These are phyloP conservation scores for Hycleus cichorii DNA, from an alignment of 1,140 invertebrate species.

Conservation along the genomic window DNA sequence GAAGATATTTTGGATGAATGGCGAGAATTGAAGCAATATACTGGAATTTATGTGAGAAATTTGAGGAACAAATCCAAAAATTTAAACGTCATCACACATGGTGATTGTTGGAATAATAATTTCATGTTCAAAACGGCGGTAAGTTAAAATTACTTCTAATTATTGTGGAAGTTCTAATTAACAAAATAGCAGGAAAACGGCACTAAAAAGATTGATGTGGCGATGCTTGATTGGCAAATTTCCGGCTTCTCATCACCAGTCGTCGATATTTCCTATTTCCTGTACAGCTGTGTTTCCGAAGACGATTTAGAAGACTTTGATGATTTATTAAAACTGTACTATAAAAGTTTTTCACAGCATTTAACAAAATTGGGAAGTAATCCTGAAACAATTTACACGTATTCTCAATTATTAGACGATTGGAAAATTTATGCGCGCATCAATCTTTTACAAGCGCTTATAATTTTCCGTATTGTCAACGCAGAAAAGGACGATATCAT, in stretches of 20 bases:
- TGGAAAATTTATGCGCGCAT: constrained; percentile 11
- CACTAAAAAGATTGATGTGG: constrained; percentile 1
- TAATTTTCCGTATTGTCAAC: neutral
- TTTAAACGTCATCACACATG: constrained; percentile 22
- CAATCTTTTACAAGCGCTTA: neutral
- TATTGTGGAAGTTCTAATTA: neutral
- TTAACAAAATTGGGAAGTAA: constrained; percentile 39
- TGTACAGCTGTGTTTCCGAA: constrained; percentile 47
- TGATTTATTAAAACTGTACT: constrained; percentile 47
- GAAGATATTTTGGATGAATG: constrained; percentile 14
- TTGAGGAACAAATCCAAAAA: neutral
- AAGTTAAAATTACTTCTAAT: neutral
- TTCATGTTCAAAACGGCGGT: constrained; percentile 26
- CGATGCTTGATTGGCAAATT: constrained; percentile 49
- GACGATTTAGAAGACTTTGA: constrained; percentile 42
- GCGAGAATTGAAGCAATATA: neutral
- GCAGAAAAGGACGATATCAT: neutral
- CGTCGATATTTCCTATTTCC: constrained; percentile 49
- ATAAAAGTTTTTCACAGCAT: constrained; percentile 41
- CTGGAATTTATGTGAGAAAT: neutral
- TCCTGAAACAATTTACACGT: constrained; percentile 42
- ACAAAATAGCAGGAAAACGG: constrained; percentile 9
- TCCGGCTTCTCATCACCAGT: constrained; percentile 49
- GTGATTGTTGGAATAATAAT: constrained; percentile 32
- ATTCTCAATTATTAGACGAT: constrained; percentile 18